Conservation (phyloP, 2,888 invertebrate species). For the Dynastes maya region DNA sequence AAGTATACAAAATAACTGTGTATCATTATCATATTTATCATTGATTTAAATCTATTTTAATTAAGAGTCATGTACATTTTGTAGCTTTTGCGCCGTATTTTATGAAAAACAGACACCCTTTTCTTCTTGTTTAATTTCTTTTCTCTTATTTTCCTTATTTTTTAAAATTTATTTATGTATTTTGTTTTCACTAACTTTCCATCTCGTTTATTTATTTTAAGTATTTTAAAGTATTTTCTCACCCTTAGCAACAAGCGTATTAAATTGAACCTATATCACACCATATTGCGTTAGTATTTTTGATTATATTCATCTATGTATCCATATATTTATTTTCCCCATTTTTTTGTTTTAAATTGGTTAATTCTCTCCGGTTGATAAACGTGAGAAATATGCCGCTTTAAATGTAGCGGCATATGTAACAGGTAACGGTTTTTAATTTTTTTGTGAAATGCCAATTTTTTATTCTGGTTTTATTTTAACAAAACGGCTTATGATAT, state of each 20-base stretch:
- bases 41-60: constrained; percentile 60
- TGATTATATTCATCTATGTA: constrained; percentile 16
- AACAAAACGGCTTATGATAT: background rate
- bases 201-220: background rate
- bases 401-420: background rate
- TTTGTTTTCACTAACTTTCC: constrained; percentile 8
- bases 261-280: constrained; percentile 50
- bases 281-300: constrained; percentile 48
- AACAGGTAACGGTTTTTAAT: constrained; percentile 6
- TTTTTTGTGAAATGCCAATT: background rate
- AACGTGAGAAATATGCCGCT: constrained; percentile 39
- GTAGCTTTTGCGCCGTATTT: constrained; percentile 67
- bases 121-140: constrained; percentile 11
- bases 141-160: constrained; percentile 6
- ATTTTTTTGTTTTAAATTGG: background rate
- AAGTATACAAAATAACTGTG: constrained; percentile 72
- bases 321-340: background rate
- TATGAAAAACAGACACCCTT: constrained; percentile 35
- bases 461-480: background rate
- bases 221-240: constrained; percentile 24
- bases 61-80: constrained; percentile 71
- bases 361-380: constrained; percentile 27
- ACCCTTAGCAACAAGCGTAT: constrained; percentile 38
- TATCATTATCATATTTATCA: constrained; percentile 46
- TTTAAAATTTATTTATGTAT: constrained; percentile 1